Conservation (phyloP, 2,888 invertebrate genomes). For the Xestia xanthographa region DNA sequence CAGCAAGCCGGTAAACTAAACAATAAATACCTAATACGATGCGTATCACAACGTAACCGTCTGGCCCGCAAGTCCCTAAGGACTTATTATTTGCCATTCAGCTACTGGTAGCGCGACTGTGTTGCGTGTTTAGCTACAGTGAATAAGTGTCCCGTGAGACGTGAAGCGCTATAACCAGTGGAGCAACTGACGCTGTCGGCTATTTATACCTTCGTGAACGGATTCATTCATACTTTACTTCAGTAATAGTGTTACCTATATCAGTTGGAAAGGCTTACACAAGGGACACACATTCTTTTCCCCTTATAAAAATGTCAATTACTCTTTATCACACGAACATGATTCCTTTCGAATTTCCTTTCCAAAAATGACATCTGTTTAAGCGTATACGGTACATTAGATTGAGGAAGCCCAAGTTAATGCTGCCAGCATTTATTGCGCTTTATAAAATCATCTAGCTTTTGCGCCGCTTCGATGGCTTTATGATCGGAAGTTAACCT, state of each 20-base stretch:
- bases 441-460: neutral
- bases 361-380: neutral
- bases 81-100: slow-evolving; percentile 14
- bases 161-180: neutral
- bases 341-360: neutral
- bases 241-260: neutral
- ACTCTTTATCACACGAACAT: neutral
- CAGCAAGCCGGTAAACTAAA: neutral
- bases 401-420: neutral
- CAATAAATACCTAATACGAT: slow-evolving; percentile 3
- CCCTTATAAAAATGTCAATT: neutral
- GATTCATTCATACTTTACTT: slow-evolving; percentile 27
- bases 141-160: slow-evolving; percentile 29
- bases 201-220: neutral
- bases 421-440: neutral
- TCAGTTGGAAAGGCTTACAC: neutral
- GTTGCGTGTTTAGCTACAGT: slow-evolving; percentile 33
- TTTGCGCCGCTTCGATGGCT: neutral
- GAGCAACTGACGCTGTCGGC: slow-evolving; percentile 13
- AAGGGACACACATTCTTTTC: neutral
- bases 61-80: neutral
- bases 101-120: neutral
- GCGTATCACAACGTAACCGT: slow-evolving; percentile 13
- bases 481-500: neutral
- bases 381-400: neutral